phyloP scores from a whole-genome alignment of 1,140 invertebrate species.

The Calephelis nemesis region DNA sequence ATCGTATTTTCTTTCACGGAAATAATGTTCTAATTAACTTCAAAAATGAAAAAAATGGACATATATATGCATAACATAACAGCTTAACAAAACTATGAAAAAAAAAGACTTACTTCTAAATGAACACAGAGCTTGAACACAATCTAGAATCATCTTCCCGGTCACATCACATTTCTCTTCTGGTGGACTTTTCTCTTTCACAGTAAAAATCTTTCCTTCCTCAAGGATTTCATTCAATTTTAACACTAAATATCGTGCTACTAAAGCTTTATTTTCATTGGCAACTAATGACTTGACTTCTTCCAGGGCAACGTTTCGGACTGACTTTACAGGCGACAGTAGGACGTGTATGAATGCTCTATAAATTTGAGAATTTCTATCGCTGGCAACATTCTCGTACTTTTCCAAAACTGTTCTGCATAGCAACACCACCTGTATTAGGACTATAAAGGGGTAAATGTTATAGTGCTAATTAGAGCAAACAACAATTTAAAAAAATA shows the following conservation, averaged over 20 bases:
- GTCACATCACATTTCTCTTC: conserved; percentile 65
- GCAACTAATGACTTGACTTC: conserved; percentile 53
- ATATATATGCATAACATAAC: neutral
- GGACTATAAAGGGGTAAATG: conserved; percentile 77
- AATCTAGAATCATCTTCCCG: conserved; percentile 74
- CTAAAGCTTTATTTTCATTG: conserved; percentile 41
- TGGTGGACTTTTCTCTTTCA: conserved; percentile 55
- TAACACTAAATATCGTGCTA: conserved; percentile 55
- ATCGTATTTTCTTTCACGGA: no score
- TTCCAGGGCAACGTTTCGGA: conserved; percentile 47
- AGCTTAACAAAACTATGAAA: neutral
- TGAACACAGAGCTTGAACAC: conserved; percentile 77
- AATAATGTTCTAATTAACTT: no score
- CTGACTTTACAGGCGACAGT: conserved; percentile 53
- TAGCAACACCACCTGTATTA: conserved; percentile 71
- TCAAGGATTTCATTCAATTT: conserved; percentile 69
- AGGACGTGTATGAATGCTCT: conserved; percentile 56
- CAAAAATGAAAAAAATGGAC: no score
- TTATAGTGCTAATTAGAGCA: conserved; percentile 54
- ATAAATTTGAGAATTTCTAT: conserved; percentile 52
- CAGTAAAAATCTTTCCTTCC: conserved; percentile 61
- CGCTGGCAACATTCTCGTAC: conserved; percentile 56
- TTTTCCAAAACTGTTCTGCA: conserved; percentile 70
- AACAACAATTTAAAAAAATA: conserved; percentile 2
- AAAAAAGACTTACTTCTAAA: conserved; percentile 50